Percentiles rank a stretch among this genome's conserved stretches.
Evolutionary conservation across 2,888 invertebrate species (phyloP).

Genomic region (Pogonocherus hispidulus): DNA sequence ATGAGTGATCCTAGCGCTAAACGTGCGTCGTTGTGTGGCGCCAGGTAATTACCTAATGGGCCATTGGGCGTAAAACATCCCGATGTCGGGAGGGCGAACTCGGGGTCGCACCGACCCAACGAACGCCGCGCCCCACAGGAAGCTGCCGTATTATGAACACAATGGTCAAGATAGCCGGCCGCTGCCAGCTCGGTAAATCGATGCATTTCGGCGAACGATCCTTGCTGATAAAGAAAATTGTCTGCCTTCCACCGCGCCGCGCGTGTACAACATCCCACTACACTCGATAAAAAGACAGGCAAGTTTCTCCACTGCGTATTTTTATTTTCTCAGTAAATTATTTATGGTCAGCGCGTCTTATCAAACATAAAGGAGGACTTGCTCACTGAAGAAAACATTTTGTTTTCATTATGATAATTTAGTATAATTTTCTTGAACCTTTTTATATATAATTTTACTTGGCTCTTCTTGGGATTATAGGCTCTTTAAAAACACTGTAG

Average conservation of each 20-base stretch:
- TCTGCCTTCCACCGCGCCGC: conserved; percentile 20
- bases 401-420: too few species aligned
- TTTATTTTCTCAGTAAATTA: too few species aligned
- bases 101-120: conserved; percentile 7
- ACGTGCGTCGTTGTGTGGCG: conserved; percentile 39
- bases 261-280: conserved; percentile 12
- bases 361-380: too few species aligned
- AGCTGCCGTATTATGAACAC: conserved; percentile 50
- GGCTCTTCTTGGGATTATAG: too few species aligned
- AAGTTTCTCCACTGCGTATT: too few species aligned
- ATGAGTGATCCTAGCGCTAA: conserved; percentile 35
- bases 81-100: conserved; percentile 17
- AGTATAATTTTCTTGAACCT: too few species aligned
- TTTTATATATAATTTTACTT: too few species aligned
- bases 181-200: conserved; percentile 45
- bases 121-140: conserved; percentile 43
- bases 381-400: too few species aligned
- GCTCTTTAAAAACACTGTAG: too few species aligned
- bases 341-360: too few species aligned
- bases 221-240: conserved; percentile 47
- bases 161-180: conserved; percentile 49
- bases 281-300: neutral
- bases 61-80: conserved; percentile 50
- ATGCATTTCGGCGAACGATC: conserved; percentile 46
- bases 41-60: conserved; percentile 54